Conservation (phyloP, 2,113 vertebrate genomes). For the Mandrillus leucophaeus region DNA sequence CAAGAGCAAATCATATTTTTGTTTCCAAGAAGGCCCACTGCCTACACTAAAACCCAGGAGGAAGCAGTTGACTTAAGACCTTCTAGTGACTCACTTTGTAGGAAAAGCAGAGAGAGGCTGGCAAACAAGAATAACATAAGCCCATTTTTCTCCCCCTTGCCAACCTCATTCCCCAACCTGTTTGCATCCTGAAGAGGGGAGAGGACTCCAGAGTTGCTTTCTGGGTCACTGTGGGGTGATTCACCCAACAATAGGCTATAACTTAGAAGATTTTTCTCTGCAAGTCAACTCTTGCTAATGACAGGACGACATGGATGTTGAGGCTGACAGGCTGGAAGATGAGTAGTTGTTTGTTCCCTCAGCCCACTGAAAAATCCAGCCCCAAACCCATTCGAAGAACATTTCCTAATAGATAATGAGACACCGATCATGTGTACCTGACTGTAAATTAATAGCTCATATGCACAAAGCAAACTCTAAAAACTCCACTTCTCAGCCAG, state of each 20-base stretch:
- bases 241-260: conserved; percentile 1
- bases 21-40: neutral
- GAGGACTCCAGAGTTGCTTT: neutral
- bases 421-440: conserved; percentile 61
- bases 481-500: conserved; percentile 65
- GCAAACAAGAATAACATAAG: neutral
- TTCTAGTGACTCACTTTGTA: neutral
- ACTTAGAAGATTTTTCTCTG: conserved; percentile 48
- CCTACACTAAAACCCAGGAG: neutral
- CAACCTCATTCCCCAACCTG: neutral
- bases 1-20: neutral
- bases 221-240: conserved; percentile 33
- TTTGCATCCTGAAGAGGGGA: neutral
- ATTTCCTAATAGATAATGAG: conserved; percentile 68
- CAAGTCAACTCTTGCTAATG: conserved; percentile 58
- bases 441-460: conserved; percentile 60
- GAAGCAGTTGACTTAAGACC: neutral
- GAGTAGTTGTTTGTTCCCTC: conserved; percentile 52
- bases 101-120: neutral
- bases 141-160: neutral
- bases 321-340: conserved; percentile 32
- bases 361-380: conserved; percentile 53
- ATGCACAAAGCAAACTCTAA: conserved; percentile 63
- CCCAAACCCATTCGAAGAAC: conserved; percentile 59
- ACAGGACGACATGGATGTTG: neutral